A percentile compares a stretch with the other conserved stretches of the same genome.
phyloP scores from a whole-genome alignment of 1,140 invertebrate species.

The Hylaeus anthracinus region DNA sequence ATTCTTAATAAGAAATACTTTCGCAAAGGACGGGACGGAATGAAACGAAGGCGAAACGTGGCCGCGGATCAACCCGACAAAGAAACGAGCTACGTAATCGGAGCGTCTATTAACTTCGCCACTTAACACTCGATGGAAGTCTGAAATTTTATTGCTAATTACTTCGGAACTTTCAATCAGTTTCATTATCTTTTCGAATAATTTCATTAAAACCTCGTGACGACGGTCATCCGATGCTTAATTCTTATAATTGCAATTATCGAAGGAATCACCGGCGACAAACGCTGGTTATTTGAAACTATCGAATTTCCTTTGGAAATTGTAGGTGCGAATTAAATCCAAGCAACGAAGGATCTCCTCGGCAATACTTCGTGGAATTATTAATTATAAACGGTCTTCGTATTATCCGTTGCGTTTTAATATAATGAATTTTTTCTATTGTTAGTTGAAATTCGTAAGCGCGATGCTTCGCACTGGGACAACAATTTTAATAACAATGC shows the following conservation, averaged over 20 bases:
- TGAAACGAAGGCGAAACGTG: too few species aligned
- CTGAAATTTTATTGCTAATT: constrained; percentile 37
- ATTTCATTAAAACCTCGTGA: constrained; percentile 23
- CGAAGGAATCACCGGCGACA: background rate
- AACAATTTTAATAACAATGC: too few species aligned
- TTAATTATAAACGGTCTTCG: too few species aligned
- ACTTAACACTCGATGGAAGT: constrained; percentile 29
- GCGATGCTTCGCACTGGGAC: too few species aligned
- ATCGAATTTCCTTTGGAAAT: too few species aligned
- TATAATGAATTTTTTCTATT: too few species aligned
- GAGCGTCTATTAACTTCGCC: constrained; percentile 30
- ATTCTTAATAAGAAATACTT: background rate
- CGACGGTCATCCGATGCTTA: background rate
- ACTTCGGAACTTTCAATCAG: constrained; percentile 23
- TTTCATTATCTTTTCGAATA: constrained; percentile 29
- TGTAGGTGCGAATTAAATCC: too few species aligned
- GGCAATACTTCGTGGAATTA: too few species aligned
- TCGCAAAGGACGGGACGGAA: background rate
- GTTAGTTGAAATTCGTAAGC: too few species aligned
- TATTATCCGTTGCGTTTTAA: too few species aligned
- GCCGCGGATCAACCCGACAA: constrained; percentile 6
- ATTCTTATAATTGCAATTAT: background rate
- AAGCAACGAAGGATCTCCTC: too few species aligned
- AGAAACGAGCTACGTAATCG: constrained; percentile 43
- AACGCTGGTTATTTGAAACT: too few species aligned